Base-by-base conservation (phyloP, 2,113 vertebrate genomes). In the Arvicanthis niloticus region DNA sequence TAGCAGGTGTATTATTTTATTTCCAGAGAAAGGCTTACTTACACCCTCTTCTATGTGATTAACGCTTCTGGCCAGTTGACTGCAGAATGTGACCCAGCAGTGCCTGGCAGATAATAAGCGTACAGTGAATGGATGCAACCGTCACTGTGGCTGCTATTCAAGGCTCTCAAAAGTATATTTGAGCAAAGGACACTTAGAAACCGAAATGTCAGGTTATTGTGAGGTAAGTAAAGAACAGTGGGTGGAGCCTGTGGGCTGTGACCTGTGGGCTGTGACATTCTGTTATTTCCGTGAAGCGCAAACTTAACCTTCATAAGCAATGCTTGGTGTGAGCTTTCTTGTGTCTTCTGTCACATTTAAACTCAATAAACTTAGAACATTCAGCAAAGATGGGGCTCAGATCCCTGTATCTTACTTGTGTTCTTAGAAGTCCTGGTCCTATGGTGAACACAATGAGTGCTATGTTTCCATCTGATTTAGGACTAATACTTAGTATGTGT, bases 11-110 rank as follows among this genome's bases (percentile, higher is more conserved):
- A 45, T 96, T 85, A 93, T 80, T 93, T 92, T 78, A 72, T 95
- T 97, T 91, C 89, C 89, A 65, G 91, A 62, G 88, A 91, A 95
- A 87, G 60, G 60, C 88, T 91, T 94, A 8, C 48, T 77, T 94
- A 40, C 31, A 37, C 31, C 34, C 9, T 91, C 17, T 40, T 76
- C 22, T 65, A 2, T 37, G 13, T 97, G 67, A 85, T 92, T 82
- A 67, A 40, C 22, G 29, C 37, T 77, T 48, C 93, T 22, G 58
- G 34, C n/a, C 40, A 70, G 56, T 40, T 76, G 67, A 53, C 76
- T 85, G 0, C 58, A 76, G 85, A 84, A 34, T 53, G 42, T 85
- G 85, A 94, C 51, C 56, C 37, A 51, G 37, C 60, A n/a, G 31
- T 7, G 5, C 85, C 2, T 22, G 56, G 16, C 15, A 34, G 26